These are phyloP conservation scores for Perccottus glenii DNA, from an alignment of 2,113 vertebrate species.

Conservation along the genomic window DNA sequence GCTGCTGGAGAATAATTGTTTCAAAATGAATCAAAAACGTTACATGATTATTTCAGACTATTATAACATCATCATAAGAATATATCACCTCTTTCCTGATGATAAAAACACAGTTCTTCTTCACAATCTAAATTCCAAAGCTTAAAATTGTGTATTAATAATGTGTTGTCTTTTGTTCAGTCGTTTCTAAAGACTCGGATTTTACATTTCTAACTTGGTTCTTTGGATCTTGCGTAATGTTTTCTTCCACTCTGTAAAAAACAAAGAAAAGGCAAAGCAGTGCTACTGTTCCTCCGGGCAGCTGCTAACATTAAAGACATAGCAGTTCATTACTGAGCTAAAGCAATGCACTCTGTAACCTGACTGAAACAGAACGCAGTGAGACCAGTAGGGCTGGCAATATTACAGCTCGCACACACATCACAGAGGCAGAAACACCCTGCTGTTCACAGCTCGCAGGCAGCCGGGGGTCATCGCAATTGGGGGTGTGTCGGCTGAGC, in stretches of 20 bases:
- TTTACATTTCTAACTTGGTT: constrained; percentile 1
- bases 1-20: too few relatives aligned
- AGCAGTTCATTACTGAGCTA: constrained; percentile 26
- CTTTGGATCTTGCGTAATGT: constrained; percentile 16
- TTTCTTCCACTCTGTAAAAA: constrained; percentile 30
- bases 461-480: constrained; percentile 2
- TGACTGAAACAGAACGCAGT: constrained; percentile 17
- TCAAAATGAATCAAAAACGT: too few relatives aligned
- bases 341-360: constrained; percentile 16
- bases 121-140: too few relatives aligned
- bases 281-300: constrained; percentile 1
- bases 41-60: too few relatives aligned
- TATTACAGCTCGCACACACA: background rate
- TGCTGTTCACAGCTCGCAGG: constrained; percentile 21
- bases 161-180: background rate
- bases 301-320: constrained; percentile 36
- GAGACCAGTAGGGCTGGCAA: constrained; percentile 12
- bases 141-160: background rate
- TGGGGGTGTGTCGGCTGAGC: constrained; percentile 4
- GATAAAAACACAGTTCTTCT: too few relatives aligned
- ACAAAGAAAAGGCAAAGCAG: constrained; percentile 29
- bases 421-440: constrained; percentile 19
- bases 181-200: background rate
- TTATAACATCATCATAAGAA: too few relatives aligned
- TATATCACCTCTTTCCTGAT: too few relatives aligned